Base-by-base conservation (phyloP, 2,797 vertebrate species). In the Poeciliopsis turneri region DNA sequence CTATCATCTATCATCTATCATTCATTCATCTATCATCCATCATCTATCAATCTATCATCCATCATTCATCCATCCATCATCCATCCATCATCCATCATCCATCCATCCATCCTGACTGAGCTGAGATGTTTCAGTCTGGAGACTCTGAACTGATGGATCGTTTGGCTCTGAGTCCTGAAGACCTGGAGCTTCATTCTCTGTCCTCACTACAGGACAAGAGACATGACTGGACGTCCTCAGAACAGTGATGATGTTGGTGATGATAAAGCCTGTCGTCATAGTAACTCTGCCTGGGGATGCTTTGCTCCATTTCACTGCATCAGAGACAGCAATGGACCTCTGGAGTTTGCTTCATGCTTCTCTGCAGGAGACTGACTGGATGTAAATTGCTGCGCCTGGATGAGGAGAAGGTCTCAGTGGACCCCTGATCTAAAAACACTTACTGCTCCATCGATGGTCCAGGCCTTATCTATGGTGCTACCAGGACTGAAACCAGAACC, bases 201-300 rank as follows among this genome's bases (percentile, higher is more conserved):
- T 82, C 80, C 86, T 87, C 49, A 47, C 82, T 72, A 72, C 64
- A 12, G 86, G 84, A 73, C 16, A 4, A 12, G 4, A 45, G 70
- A 28, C 23, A 33, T 72, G 82, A 84, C 79, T 80, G 49, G 41
- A 66, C 3, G 1, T 82, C 77, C 81, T 81, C 59, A 0, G 61
- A 86, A 55, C 3, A 43, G 43, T 20, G 39, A 23, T 57, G 80
- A 72, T 83, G 81, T 79, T 79, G 57, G 23, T 47, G 36, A 33
- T 84, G 77, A 86, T 76, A 39, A 80, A 87, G 47, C 51, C 47
- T 25, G 84, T 82, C 82, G 82, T 85, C 75, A 78, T 55, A 73
- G 87, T 53, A 79, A 84, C 41, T 0, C 39, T 12, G 78, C 82
- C 82, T 11, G 10, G 78, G 86, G 85, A 78, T 10, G 41, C 53